Evolutionary conservation across 2,113 vertebrate species (phyloP).

Genomic region (Castor canadensis): DNA sequence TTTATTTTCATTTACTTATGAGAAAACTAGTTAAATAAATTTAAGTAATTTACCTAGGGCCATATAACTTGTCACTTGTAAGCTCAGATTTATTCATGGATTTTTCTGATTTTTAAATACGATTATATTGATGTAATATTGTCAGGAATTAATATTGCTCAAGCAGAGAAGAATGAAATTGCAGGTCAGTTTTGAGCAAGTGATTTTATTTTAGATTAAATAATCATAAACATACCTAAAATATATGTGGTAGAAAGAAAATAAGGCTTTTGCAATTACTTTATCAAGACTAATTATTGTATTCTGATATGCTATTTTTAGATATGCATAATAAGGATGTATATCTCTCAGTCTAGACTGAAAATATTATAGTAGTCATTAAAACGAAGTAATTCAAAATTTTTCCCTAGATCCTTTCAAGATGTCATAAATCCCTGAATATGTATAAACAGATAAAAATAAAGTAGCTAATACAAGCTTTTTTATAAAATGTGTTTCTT

Average conservation of each 20-base stretch:
- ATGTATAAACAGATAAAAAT: not conserved
- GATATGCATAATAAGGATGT: not conserved
- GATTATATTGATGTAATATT: not conserved
- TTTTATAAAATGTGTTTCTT: not conserved
- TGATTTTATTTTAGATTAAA: not conserved
- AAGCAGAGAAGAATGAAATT: not conserved
- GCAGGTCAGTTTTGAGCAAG: not conserved
- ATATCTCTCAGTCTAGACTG: not conserved
- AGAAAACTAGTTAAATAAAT: not conserved
- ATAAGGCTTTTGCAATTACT: not conserved
- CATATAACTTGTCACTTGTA: not conserved
- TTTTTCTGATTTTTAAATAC: not conserved
- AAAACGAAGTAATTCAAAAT: not conserved
- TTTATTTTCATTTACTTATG: slow-evolving; percentile 31
- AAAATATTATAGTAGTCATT: not conserved
- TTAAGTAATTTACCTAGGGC: not conserved
- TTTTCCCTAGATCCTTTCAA: not conserved
- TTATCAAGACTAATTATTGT: not conserved
- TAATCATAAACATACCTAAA: not conserved
- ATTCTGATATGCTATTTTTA: not conserved
- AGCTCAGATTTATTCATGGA: not conserved
- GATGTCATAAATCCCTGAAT: not conserved
- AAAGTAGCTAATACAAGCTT: not conserved
- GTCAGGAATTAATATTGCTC: not conserved
- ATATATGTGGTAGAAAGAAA: not conserved